phyloP scores from a whole-genome alignment of 1,140 invertebrate species.

The Hormaphis cornu region DNA sequence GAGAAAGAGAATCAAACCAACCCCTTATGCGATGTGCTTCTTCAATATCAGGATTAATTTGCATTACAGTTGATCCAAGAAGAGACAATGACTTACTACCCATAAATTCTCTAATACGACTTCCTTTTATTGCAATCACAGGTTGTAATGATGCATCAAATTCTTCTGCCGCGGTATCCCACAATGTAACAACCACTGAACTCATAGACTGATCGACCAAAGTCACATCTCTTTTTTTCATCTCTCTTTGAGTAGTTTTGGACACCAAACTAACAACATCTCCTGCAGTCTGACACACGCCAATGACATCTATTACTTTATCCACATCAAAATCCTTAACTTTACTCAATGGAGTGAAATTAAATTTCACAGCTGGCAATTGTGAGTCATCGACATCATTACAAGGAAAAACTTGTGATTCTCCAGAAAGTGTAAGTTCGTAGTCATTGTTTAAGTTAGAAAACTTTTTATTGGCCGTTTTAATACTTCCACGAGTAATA shows the following conservation, averaged over 20 bases:
- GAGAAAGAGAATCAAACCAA: conserved; percentile 69
- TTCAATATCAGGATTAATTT: conserved; percentile 78
- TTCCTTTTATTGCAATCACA: conserved; percentile 74
- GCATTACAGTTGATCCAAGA: conserved; percentile 51
- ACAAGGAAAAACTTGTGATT: conserved; percentile 67
- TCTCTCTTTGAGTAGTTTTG: conserved; percentile 64
- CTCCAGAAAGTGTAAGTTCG: conserved; percentile 81
- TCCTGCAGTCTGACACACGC: conserved; percentile 65
- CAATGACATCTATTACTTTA: conserved; percentile 78
- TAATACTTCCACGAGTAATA: conserved; percentile 69
- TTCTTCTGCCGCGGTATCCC: conserved; percentile 71
- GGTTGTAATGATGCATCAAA: conserved; percentile 69
- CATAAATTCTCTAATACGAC: conserved; percentile 60
- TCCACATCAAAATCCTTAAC: conserved; percentile 59
- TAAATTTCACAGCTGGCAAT: conserved; percentile 71
- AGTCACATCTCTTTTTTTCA: conserved; percentile 80
- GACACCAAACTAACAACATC: conserved; percentile 66
- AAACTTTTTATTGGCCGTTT: conserved; percentile 87
- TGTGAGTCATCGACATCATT: conserved; percentile 49
- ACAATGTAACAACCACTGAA: conserved; percentile 64
- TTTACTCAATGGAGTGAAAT: conserved; percentile 70
- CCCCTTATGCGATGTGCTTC: conserved; percentile 76
- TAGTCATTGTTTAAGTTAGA: conserved; percentile 83
- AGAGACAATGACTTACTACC: conserved; percentile 47
- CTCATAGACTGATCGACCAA: conserved; percentile 77